These are phyloP conservation scores for Strix occidentalis DNA, from an alignment of 2,797 vertebrate genomes.

Conservation along the genomic window DNA sequence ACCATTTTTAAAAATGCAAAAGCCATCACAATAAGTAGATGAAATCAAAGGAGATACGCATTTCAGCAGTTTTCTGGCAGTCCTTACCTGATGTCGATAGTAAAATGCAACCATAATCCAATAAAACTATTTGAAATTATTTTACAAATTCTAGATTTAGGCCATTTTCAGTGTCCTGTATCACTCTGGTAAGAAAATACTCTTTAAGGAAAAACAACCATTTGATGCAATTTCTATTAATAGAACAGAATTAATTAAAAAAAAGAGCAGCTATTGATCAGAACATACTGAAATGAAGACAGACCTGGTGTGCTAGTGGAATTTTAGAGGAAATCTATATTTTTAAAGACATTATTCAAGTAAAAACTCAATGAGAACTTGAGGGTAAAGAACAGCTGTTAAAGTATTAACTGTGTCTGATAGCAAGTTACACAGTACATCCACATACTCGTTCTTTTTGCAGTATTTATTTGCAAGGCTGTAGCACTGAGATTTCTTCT, in stretches of 20 bases:
- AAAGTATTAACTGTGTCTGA: neutral
- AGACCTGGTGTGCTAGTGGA: conserved; percentile 21
- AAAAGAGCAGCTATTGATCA: neutral
- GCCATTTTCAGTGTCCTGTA: neutral
- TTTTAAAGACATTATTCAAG: conserved; percentile 21
- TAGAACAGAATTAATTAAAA: neutral
- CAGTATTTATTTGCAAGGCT: conserved; percentile 31
- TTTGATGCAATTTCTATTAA: neutral
- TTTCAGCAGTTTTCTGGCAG: neutral
- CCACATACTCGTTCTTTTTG: neutral
- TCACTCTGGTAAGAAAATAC: neutral
- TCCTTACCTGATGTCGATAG: neutral
- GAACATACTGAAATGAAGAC: conserved; percentile 44
- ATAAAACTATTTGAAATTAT: neutral
- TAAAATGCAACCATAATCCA: neutral
- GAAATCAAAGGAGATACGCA: neutral
- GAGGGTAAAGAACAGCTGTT: neutral
- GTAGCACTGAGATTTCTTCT: conserved; percentile 34
- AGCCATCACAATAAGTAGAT: neutral
- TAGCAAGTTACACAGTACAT: neutral
- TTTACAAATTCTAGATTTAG: neutral
- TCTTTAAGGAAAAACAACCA: neutral
- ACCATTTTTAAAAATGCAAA: neutral
- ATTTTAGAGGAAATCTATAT: neutral
- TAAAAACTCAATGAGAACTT: conserved; percentile 36